phyloP scores from a whole-genome alignment of 2,797 vertebrate genomes.

The Decapterus maruadsi region DNA sequence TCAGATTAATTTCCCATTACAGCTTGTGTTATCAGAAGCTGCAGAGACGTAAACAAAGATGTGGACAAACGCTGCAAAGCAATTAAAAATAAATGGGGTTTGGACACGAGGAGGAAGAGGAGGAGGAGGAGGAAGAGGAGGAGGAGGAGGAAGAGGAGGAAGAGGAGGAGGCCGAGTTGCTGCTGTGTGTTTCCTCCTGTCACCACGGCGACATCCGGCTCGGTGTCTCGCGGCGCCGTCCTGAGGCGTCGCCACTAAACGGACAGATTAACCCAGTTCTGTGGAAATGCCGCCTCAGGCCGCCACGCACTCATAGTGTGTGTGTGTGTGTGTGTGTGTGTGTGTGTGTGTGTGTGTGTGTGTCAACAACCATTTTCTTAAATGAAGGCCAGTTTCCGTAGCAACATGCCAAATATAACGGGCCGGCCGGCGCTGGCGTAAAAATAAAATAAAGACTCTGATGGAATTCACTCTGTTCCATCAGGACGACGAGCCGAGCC shows the following conservation, averaged over 20 bases:
- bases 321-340: constrained; percentile 24
- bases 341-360: too few species aligned
- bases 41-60: constrained; percentile 79
- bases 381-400: constrained; percentile 68
- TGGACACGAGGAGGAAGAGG: constrained; percentile 31
- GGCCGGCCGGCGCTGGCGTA: neutral
- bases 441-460: constrained; percentile 54
- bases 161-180: constrained; percentile 9
- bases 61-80: constrained; percentile 68
- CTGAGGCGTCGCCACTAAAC: constrained; percentile 65
- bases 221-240: constrained; percentile 32
- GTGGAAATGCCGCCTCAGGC: constrained; percentile 41
- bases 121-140: too few species aligned
- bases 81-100: constrained; percentile 80
- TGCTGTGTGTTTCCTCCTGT: neutral
- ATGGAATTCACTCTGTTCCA: constrained; percentile 9
- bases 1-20: constrained; percentile 80
- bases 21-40: constrained; percentile 67
- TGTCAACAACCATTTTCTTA: constrained; percentile 11
- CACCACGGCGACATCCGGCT: too few species aligned
- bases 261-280: constrained; percentile 72
- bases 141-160: too few species aligned
- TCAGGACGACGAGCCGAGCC: neutral
- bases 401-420: constrained; percentile 76
- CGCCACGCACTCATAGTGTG: too few species aligned